These are phyloP conservation scores for Linyphia triangularis DNA, from an alignment of 2,888 invertebrate species.

Conservation along the genomic window DNA sequence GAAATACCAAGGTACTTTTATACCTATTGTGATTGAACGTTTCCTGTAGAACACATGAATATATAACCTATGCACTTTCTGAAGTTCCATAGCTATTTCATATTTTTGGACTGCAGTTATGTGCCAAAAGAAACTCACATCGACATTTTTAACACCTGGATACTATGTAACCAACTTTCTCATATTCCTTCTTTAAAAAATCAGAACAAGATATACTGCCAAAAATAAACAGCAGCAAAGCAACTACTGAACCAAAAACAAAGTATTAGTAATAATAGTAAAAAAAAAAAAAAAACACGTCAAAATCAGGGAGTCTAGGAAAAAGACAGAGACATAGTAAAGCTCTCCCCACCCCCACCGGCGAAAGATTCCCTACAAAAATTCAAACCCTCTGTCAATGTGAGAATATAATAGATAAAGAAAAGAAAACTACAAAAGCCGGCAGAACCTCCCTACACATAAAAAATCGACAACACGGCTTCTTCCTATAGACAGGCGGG, in stretches of 20 bases:
- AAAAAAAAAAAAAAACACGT: neutral
- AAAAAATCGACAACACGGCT: conserved; percentile 16
- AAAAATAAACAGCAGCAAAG: neutral
- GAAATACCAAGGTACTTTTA: too few species aligned
- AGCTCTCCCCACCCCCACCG: neutral
- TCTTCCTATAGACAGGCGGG: conserved; percentile 35
- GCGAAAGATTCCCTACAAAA: neutral
- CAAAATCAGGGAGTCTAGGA: neutral
- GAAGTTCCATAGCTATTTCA: too few species aligned
- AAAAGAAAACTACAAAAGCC: conserved; percentile 57
- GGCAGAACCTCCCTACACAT: conserved; percentile 19
- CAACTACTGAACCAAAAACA: neutral
- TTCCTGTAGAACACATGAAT: too few species aligned
- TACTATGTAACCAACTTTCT: too few species aligned
- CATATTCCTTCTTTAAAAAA: neutral
- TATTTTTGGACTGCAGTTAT: too few species aligned
- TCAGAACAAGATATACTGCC: neutral
- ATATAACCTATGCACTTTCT: too few species aligned
- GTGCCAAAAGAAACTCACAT: too few species aligned
- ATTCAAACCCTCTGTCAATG: conserved; percentile 32
- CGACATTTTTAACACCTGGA: too few species aligned
- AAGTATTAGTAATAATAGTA: neutral
- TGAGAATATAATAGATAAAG: conserved; percentile 61
- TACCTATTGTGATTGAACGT: too few species aligned
- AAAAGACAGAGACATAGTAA: neutral